A percentile compares a stretch with the other conserved stretches of the same genome.
phyloP scores from a whole-genome alignment of 2,797 vertebrate species.

The Sebastes melanostomus region DNA sequence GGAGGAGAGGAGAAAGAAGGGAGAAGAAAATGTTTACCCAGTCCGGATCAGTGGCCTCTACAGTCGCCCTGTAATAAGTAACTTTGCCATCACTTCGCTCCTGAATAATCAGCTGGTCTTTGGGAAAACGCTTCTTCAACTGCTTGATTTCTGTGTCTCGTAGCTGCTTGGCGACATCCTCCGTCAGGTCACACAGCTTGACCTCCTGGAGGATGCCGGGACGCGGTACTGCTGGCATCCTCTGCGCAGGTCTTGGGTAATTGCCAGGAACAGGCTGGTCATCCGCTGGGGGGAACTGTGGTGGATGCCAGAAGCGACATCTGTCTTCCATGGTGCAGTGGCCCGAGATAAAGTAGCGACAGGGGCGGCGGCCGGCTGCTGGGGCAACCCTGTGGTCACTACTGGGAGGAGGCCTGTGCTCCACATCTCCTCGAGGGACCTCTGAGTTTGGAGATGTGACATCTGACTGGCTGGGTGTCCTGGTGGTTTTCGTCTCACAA shows the following conservation, averaged over 20 bases:
- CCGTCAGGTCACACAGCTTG: constrained; percentile 80
- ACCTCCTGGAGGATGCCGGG: constrained; percentile 64
- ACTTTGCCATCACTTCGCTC: constrained; percentile 82
- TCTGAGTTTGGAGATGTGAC: background rate
- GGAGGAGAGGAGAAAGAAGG: background rate
- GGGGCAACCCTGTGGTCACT: constrained; percentile 20
- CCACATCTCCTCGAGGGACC: background rate
- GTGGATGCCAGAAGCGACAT: constrained; percentile 86
- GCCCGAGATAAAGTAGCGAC: constrained; percentile 86
- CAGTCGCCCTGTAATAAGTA: constrained; percentile 81
- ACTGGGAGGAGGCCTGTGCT: background rate
- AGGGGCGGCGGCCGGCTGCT: constrained; percentile 58
- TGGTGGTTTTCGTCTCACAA: constrained; percentile 20
- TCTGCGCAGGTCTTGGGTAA: constrained; percentile 12
- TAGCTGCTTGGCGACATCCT: constrained; percentile 72
- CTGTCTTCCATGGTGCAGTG: constrained; percentile 84
- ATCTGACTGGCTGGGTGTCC: background rate
- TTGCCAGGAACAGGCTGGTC: constrained; percentile 6
- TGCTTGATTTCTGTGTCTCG: constrained; percentile 83
- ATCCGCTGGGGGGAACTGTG: constrained; percentile 47
- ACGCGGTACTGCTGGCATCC: constrained; percentile 23
- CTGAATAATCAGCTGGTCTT: constrained; percentile 84
- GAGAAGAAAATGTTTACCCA: constrained; percentile 75
- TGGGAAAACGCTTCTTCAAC: constrained; percentile 83
- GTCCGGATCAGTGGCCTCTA: constrained; percentile 85